Percentiles rank a stretch among this genome's conserved stretches.
Evolutionary conservation across 2,797 vertebrate species (phyloP).

Genomic region (Prionace glauca): DNA sequence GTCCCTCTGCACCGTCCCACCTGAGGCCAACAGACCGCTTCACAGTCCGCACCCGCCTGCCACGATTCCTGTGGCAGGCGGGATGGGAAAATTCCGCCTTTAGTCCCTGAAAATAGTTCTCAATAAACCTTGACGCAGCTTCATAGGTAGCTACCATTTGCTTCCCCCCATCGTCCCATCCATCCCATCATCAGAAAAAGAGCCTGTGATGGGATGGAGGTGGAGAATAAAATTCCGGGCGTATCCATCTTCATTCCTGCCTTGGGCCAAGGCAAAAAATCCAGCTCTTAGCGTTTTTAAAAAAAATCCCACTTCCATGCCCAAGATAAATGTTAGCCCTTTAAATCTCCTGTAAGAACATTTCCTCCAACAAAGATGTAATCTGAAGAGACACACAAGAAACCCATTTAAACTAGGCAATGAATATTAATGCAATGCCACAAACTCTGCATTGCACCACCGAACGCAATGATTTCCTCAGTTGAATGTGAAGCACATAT

Average conservation of each 20-base stretch:
- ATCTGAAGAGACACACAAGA: not conserved
- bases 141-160: not conserved
- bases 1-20: too few relatives aligned
- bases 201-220: too few relatives aligned
- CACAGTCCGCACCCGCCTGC: too few relatives aligned
- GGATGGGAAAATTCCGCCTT: too few relatives aligned
- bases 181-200: not conserved
- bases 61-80: too few relatives aligned
- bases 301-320: not conserved
- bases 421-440: conserved; percentile 1
- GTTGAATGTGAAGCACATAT: not conserved
- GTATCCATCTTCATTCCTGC: not conserved
- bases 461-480: not conserved
- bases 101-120: not conserved
- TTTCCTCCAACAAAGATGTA: not conserved
- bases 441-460: conserved; percentile 25
- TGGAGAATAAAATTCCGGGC: too few relatives aligned
- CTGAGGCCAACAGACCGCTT: too few relatives aligned
- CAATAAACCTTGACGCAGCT: not conserved
- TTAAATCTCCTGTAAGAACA: not conserved
- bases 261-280: not conserved
- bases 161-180: too few relatives aligned
- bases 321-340: not conserved
- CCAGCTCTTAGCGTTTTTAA: not conserved
- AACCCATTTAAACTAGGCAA: not conserved